Percentiles rank a stretch among this genome's conserved stretches.
Conservation (phyloP, 2,113 vertebrate genomes). For the Sylvicapra grimmia region DNA sequence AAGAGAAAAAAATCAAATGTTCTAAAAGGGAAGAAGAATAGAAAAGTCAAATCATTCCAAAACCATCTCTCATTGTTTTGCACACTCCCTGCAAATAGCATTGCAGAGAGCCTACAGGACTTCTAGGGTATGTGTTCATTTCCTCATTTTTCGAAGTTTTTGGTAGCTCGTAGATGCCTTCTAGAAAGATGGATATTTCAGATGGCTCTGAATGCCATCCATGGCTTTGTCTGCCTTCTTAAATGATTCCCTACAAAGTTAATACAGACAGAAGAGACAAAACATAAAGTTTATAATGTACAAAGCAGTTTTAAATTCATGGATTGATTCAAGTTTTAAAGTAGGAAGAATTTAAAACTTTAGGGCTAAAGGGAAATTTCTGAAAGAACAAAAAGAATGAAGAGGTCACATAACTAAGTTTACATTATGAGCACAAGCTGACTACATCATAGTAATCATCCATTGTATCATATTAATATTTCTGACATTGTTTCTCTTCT, state of each 20-base stretch:
- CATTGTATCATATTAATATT: not conserved
- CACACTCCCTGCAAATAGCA: not conserved
- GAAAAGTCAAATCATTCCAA: constrained; percentile 15
- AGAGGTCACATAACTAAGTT: not conserved
- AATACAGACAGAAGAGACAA: not conserved
- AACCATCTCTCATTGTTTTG: not conserved
- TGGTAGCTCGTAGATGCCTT: not conserved
- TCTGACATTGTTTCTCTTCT: not conserved
- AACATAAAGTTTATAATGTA: not conserved
- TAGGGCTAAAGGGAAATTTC: not conserved
- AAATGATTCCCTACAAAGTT: not conserved
- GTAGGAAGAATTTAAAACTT: not conserved
- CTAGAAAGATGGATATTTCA: not conserved
- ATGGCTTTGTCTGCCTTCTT: not conserved
- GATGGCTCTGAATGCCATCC: not conserved
- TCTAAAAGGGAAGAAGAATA: constrained; percentile 21
- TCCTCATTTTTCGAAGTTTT: not conserved
- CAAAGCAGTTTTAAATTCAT: not conserved
- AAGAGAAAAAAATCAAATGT: constrained; percentile 45
- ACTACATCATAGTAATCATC: not conserved
- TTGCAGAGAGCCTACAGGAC: not conserved
- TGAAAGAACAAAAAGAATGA: not conserved
- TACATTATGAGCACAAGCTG: not conserved
- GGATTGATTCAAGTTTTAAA: not conserved
- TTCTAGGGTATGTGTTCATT: not conserved